These are phyloP conservation scores for Tiliacea citrago DNA, from an alignment of 2,888 invertebrate genomes.

Conservation along the genomic window DNA sequence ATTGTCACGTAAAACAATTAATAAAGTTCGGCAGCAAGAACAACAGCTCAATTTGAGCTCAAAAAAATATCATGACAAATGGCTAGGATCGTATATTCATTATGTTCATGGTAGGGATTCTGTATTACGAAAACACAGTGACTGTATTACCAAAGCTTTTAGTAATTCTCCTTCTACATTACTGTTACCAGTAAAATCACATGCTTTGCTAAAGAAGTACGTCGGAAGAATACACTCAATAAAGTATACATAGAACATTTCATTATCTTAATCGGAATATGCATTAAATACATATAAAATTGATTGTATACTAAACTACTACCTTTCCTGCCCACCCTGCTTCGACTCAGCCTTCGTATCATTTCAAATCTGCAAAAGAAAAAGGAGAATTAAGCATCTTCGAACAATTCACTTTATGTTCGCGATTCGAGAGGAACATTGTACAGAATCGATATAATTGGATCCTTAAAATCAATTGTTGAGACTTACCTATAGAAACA, in stretches of 20 bases:
- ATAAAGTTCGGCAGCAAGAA: conserved; percentile 4
- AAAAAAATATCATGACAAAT: conserved; percentile 3
- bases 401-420: background rate
- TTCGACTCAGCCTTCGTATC: conserved; percentile 61
- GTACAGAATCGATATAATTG: background rate
- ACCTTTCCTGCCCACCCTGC: conserved; percentile 54
- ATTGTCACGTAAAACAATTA: too few relatives aligned
- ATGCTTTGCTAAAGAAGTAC: conserved; percentile 21
- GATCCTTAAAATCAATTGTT: background rate
- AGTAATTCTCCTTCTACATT: background rate
- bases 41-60: background rate
- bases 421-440: background rate
- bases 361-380: conserved; percentile 62
- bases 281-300: conserved; percentile 67
- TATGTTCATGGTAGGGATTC: conserved; percentile 19
- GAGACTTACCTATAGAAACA: conserved; percentile 63
- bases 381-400: background rate
- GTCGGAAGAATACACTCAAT: conserved; percentile 31
- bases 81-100: background rate
- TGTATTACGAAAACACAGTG: conserved; percentile 16
- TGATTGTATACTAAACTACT: conserved; percentile 42
- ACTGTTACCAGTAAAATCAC: conserved; percentile 19
- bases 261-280: conserved; percentile 47
- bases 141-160: conserved; percentile 14
- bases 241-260: conserved; percentile 48